phyloP scores from a whole-genome alignment of 2,888 invertebrate species.

The Amiota mariae region DNA sequence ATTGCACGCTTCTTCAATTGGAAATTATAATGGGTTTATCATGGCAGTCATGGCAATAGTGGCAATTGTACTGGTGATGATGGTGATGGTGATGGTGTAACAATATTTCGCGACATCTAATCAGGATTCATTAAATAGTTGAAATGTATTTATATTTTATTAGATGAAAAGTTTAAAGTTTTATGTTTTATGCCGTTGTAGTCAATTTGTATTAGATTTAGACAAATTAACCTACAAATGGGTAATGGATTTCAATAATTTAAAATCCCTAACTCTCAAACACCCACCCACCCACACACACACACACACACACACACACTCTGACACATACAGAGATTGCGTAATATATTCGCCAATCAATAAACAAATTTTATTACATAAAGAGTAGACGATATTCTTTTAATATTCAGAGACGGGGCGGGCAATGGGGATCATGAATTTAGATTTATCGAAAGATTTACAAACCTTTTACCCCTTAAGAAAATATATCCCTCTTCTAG shows the following conservation, averaged over 20 bases:
- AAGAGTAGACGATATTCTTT: not conserved
- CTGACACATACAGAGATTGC: too few species aligned
- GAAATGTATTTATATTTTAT: not conserved
- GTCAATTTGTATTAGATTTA: conserved; percentile 11
- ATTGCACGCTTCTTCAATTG: too few species aligned
- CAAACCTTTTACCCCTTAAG: too few species aligned
- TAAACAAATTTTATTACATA: conserved; percentile 16
- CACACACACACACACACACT: too few species aligned
- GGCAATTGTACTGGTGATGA: not conserved
- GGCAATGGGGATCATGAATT: too few species aligned
- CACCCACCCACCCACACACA: too few species aligned
- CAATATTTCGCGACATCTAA: not conserved
- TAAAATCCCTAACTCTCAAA: too few species aligned
- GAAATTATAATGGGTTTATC: too few species aligned
- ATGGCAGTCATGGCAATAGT: too few species aligned
- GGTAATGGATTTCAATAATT: not conserved
- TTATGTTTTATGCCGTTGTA: not conserved
- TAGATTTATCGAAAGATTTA: too few species aligned
- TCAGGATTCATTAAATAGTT: not conserved
- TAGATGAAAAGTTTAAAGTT: not conserved
- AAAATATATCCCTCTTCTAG: too few species aligned
- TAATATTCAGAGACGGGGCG: too few species aligned
- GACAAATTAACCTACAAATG: not conserved
- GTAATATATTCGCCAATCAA: not conserved
- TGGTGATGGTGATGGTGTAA: not conserved